A percentile compares a stretch with the other conserved stretches of the same genome.
phyloP scores from a whole-genome alignment of 2,888 invertebrate genomes.

The Cosmopolites sordidus region DNA sequence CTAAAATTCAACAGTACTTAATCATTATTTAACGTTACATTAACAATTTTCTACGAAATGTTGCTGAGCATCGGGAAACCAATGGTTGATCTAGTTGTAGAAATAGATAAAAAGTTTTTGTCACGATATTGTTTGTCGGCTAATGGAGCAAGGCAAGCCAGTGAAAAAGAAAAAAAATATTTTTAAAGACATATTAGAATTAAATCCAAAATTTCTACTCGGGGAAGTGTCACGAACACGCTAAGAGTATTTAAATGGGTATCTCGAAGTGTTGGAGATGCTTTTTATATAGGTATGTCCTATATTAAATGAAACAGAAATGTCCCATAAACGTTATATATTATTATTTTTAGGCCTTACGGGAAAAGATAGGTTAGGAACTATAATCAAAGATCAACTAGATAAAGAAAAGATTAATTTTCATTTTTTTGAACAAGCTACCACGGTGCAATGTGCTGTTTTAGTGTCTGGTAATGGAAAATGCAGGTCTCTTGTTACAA shows the following conservation, averaged over 20 bases:
- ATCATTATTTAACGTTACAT: too few species aligned
- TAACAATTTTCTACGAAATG: too few species aligned
- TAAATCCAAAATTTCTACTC: constrained; percentile 4
- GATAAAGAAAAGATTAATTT: constrained; percentile 8
- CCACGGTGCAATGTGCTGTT: constrained; percentile 16
- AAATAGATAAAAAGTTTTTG: constrained; percentile 6
- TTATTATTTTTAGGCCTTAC: constrained; percentile 7
- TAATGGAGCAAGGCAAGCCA: neutral
- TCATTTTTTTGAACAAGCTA: constrained; percentile 7
- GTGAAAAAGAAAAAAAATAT: neutral
- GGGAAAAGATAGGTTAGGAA: constrained; percentile 9
- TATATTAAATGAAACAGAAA: too few species aligned
- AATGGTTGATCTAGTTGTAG: constrained; percentile 11
- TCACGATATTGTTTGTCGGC: constrained; percentile 5
- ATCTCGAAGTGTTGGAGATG: neutral
- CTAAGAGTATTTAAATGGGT: constrained; percentile 13
- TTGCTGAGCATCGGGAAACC: constrained; percentile 18
- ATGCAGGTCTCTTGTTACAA: constrained; percentile 9
- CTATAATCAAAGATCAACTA: constrained; percentile 7
- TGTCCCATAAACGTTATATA: too few species aligned
- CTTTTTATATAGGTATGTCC: constrained; percentile 10
- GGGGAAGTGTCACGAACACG: constrained; percentile 19
- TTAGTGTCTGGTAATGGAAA: constrained; percentile 11
- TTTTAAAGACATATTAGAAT: constrained; percentile 8
- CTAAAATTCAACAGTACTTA: too few species aligned